Evolutionary conservation across 2,888 invertebrate species (phyloP), one percentile per base, ranked within the genome.

Genomic region (Trichopoda pennipes): DNA sequence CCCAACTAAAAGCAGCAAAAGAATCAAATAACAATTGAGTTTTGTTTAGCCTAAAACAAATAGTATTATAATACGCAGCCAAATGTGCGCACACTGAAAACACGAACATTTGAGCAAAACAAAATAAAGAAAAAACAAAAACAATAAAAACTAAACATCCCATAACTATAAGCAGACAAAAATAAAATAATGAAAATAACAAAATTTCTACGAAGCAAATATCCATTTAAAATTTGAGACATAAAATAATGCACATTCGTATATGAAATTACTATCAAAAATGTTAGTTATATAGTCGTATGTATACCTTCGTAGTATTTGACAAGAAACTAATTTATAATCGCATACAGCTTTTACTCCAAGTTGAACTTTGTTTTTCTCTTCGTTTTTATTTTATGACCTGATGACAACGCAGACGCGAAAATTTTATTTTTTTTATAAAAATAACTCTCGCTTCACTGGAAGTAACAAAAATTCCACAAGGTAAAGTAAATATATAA

Each of bases 381-480:
- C 32, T 32, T 42, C 16, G 6, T n/a, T 47, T 28, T 23, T 32
- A 53, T 32, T 32, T 21, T 44, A 14, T 2, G 0, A 42, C 38
- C 32, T 53, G 21, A 53, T 44, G n/a, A 32, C 32, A 70, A 64
- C 78, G 78, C 78, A 78, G 72, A 35, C 78, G 72, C 78, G 58
- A 42, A 72, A 49, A 51, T 2, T n/a, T 28, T 8, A 4, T 12
- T 51, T 44, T 28, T 32, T 35, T 58, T 19, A 0, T 7, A 9
- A 16, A 53, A 47, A 49, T 17, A 58, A 44, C 56, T 78, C 78
- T 64, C 70, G 38, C n/a, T 49, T 56, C 51, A 70, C 56, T 72
- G 72, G 78, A 78, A 78, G 51, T 58, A 58, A 32, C 9, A 51
- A 58, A 44, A 68, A 51, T 42, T 69, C 44, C 60, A 70, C 58